Evolutionary conservation across 1,140 invertebrate genomes (phyloP).

Genomic region (Anoplolepis gracilipes): DNA sequence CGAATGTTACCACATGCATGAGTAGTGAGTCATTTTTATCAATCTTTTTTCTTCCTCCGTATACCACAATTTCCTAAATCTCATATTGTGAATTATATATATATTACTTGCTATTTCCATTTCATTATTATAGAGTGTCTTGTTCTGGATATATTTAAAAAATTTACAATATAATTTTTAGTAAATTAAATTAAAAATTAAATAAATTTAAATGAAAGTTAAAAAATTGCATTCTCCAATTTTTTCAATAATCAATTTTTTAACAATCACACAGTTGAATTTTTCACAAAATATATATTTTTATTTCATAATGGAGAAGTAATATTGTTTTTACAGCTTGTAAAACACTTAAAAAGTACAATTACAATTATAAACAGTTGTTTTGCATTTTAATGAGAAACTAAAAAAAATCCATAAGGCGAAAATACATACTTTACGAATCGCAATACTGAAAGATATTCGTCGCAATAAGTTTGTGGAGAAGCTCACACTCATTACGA

Average conservation of each 20-base stretch:
- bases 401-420: background rate
- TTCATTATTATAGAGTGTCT: background rate
- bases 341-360: background rate
- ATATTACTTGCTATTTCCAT: background rate
- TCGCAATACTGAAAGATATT: constrained; percentile 40
- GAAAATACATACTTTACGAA: constrained; percentile 40
- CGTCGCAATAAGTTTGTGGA: constrained; percentile 52
- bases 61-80: constrained; percentile 5
- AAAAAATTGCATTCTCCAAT: background rate
- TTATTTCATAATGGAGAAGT: background rate
- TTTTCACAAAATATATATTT: background rate
- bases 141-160: background rate
- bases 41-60: constrained; percentile 11
- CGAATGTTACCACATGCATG: constrained; percentile 7
- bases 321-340: background rate
- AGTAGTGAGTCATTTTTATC: constrained; percentile 14
- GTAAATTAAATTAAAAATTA: background rate
- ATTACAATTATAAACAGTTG: background rate
- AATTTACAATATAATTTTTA: background rate
- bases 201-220: background rate
- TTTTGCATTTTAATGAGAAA: background rate
- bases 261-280: background rate
- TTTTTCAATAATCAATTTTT: background rate
- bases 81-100: background rate
- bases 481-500: constrained; percentile 64